phyloP scores from a whole-genome alignment of 2,888 invertebrate species.

The Heliconius ethilla region DNA sequence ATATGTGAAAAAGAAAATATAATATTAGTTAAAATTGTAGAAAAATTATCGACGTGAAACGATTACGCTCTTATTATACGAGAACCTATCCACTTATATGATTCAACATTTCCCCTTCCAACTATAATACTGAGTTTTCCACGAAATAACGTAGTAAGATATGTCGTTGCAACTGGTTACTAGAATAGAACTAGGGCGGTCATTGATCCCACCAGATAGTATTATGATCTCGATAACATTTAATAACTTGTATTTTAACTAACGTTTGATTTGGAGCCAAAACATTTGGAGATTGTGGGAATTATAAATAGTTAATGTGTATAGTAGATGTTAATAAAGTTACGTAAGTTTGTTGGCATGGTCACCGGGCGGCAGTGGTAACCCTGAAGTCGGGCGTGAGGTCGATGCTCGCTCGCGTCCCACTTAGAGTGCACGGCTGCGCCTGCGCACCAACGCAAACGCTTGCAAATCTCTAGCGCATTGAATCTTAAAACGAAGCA shows the following conservation, averaged over 20 bases:
- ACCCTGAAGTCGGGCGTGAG: constrained; percentile 79
- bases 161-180: constrained; percentile 55
- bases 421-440: constrained; percentile 71
- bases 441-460: constrained; percentile 54
- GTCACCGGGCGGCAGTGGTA: constrained; percentile 57
- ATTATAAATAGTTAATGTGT: constrained; percentile 37
- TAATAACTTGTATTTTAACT: constrained; percentile 62
- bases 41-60: background rate
- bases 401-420: constrained; percentile 76
- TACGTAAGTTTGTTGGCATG: constrained; percentile 49
- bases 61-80: background rate
- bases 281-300: constrained; percentile 45
- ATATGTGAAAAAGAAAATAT: background rate
- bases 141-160: constrained; percentile 55
- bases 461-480: constrained; percentile 72
- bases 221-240: constrained; percentile 70
- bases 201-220: constrained; percentile 63
- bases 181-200: constrained; percentile 75
- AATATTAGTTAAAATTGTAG: background rate
- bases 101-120: constrained; percentile 24
- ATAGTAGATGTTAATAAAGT: constrained; percentile 44
- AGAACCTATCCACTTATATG: background rate
- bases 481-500: constrained; percentile 53
- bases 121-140: constrained; percentile 51
- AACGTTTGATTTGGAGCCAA: constrained; percentile 62